Evolutionary conservation across 2,113 vertebrate species (phyloP).

Genomic region (Anarhynchus alexandrinus): DNA sequence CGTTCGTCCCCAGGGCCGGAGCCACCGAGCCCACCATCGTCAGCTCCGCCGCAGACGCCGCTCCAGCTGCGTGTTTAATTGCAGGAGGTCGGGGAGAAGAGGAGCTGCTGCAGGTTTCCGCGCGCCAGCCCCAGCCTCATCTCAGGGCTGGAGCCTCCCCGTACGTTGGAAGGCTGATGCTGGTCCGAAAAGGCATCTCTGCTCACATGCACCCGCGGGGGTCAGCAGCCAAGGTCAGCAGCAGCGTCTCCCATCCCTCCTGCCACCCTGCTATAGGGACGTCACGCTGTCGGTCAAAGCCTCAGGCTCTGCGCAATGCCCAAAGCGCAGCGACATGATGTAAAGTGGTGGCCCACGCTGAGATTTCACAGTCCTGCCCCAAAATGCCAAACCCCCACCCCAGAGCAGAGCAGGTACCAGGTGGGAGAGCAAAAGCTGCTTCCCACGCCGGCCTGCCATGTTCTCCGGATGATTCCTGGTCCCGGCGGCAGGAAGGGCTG

Average conservation of each 20-base stretch:
- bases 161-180: accelerated
- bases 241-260: background rate
- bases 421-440: background rate
- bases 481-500: background rate
- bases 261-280: background rate
- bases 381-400: background rate
- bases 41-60: background rate
- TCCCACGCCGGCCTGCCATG: accelerated
- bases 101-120: background rate
- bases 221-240: background rate
- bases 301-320: background rate
- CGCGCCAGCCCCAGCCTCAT: background rate
- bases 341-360: accelerated
- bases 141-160: background rate
- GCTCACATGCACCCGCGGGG: accelerated
- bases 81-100: background rate
- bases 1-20: accelerated
- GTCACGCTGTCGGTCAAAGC: accelerated
- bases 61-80: too few relatives aligned
- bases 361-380: background rate
- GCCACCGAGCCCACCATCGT: accelerated
- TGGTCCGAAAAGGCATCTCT: background rate
- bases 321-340: accelerated
- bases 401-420: background rate
- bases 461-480: background rate